A percentile compares a stretch with the other conserved stretches of the same genome.
These are phyloP conservation scores for Petrocephalus microphthalmus DNA, from an alignment of 2,113 vertebrate genomes.

Conservation along the genomic window DNA sequence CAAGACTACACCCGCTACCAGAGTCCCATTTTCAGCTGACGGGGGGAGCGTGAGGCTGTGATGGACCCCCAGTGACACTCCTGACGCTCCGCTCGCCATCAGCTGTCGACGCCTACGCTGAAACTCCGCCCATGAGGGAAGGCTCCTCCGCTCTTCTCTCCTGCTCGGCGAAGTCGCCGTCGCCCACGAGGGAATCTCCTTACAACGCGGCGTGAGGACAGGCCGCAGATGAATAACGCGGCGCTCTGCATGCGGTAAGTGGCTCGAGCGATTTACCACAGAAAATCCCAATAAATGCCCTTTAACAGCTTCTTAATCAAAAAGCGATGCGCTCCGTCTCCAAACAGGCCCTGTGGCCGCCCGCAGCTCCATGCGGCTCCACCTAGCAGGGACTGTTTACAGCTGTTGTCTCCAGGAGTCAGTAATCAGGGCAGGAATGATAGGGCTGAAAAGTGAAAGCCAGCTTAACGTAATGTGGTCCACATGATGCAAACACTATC, in stretches of 20 bases:
- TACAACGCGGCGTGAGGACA: neutral
- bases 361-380: neutral
- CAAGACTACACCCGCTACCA: neutral
- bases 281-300: neutral
- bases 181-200: neutral
- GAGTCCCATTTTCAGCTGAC: neutral
- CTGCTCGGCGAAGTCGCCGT: neutral
- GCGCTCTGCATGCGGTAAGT: neutral
- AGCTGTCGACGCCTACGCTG: neutral
- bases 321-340: neutral
- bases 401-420: neutral
- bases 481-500: neutral
- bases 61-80: neutral
- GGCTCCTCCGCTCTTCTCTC: neutral
- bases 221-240: neutral
- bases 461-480: neutral
- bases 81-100: neutral
- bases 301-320: neutral
- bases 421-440: neutral
- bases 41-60: neutral
- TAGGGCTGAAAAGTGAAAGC: neutral
- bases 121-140: neutral
- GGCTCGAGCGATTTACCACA: neutral
- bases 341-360: neutral
- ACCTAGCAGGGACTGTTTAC: neutral